These are phyloP conservation scores for Syrrhaptes paradoxus DNA, from an alignment of 2,113 vertebrate genomes.

Conservation along the genomic window DNA sequence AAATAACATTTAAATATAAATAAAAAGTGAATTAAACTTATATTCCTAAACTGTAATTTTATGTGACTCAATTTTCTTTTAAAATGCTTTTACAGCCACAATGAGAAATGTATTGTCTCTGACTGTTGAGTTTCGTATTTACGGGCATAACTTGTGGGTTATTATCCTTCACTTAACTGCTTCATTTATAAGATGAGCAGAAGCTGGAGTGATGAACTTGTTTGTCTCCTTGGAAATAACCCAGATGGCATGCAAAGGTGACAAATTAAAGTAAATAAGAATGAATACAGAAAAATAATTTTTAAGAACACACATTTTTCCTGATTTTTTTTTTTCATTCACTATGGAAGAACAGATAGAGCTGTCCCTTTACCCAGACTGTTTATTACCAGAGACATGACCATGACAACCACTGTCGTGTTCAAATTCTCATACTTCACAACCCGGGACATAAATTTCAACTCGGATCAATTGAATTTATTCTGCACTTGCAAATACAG, in stretches of 20 bases:
- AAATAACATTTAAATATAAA: conserved; percentile 17
- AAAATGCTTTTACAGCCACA: background rate
- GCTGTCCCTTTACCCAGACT: background rate
- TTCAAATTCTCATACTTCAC: background rate
- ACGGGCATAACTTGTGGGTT: background rate
- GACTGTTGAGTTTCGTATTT: background rate
- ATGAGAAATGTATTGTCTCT: background rate
- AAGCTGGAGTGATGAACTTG: background rate
- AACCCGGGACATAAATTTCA: background rate
- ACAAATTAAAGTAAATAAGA: background rate
- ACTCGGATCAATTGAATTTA: background rate
- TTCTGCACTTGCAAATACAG: background rate
- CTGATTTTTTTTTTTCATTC: background rate
- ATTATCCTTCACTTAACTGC: background rate
- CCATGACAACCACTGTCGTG: background rate
- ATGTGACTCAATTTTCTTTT: conserved; percentile 5
- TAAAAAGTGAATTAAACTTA: conserved; percentile 10
- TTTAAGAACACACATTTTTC: background rate
- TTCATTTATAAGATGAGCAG: background rate
- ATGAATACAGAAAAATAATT: background rate
- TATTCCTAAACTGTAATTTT: background rate
- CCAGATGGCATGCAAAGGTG: background rate
- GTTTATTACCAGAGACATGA: background rate
- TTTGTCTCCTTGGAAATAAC: background rate
- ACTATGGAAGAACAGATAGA: background rate